Evolutionary conservation across 2,113 vertebrate genomes (phyloP), one percentile per base, ranked within the genome.

Genomic region (Oncorhynchus keta): DNA sequence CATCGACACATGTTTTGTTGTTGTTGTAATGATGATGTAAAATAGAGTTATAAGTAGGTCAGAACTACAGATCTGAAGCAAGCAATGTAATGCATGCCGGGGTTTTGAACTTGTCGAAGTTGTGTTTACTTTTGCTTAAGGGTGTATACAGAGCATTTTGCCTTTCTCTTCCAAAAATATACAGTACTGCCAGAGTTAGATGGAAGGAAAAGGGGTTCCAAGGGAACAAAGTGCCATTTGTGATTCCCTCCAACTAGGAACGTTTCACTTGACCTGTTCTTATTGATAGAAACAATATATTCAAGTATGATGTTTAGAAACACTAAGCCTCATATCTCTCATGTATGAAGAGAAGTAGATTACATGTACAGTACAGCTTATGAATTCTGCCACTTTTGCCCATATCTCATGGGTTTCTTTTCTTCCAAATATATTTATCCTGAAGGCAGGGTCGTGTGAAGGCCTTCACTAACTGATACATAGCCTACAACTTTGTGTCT

Each of bases 101-200:
- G 84, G 80, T 88, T 75, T 81, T 81, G 87, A 84, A 81, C 70
- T 68, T 89, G 79, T 87, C 68, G 70, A 78, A 79, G 65, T 86
- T 39, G 81, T 82, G 64, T 87, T 77, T 85, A 81, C 80, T 86
- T 88, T 86, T 84, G 81, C 81, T 83, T 79, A 82, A 82, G 85
- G 80, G 65, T 86, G 80, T 83, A 79, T 81, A 84, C 70, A 83
- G 45, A 85, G n/a, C 73, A 73, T 82, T 85, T 83, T 89, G 86
- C 90, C 87, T 93, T 92, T 90, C 81, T 90, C 82, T 88, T 85
- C 82, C 82, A 84, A 76, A 89, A 81, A 84, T 76, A 48, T 26
- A 72, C 22, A 32, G 32, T 14, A 85, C 86, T 91, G 88, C 89
- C 89, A 88, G 69, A 62, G 72, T 57, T 78, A 45, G 71, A 73